These are phyloP conservation scores for Matsumurasca onukii DNA, from an alignment of 1,140 invertebrate species.

Conservation along the genomic window DNA sequence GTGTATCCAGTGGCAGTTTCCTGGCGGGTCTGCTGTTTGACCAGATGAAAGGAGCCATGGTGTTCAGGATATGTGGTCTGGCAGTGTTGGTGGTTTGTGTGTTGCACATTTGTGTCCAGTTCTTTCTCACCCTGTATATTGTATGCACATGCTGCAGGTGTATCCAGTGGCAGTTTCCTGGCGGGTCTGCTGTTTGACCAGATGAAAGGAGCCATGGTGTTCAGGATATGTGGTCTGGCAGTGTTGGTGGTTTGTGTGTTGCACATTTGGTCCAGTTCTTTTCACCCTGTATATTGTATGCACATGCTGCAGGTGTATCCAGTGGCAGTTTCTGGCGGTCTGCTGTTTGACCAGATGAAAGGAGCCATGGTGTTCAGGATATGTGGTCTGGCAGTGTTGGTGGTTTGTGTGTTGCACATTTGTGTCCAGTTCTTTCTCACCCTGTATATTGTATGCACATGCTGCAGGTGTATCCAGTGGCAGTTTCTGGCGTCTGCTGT, in stretches of 20 bases:
- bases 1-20: slow-evolving; percentile 73
- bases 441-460: too few relatives aligned
- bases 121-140: too few relatives aligned
- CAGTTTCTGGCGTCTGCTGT: slow-evolving; percentile 68
- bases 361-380: slow-evolving; percentile 66
- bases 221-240: too few relatives aligned
- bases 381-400: slow-evolving; percentile 66
- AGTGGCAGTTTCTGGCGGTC: slow-evolving; percentile 71
- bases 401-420: slow-evolving; percentile 62
- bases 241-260: too few relatives aligned
- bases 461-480: slow-evolving; percentile 70
- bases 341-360: slow-evolving; percentile 59
- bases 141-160: too few relatives aligned
- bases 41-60: slow-evolving; percentile 59
- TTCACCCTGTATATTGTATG: too few relatives aligned
- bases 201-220: too few relatives aligned
- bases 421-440: slow-evolving; percentile 55
- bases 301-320: slow-evolving; percentile 68
- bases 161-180: too few relatives aligned
- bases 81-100: slow-evolving; percentile 61
- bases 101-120: slow-evolving; percentile 61
- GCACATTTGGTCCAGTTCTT: too few relatives aligned
- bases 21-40: slow-evolving; percentile 67
- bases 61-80: slow-evolving; percentile 70
- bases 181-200: too few relatives aligned